Evolutionary conservation across 2,888 invertebrate genomes (phyloP).

Genomic region (Coelopa pilipes): DNA sequence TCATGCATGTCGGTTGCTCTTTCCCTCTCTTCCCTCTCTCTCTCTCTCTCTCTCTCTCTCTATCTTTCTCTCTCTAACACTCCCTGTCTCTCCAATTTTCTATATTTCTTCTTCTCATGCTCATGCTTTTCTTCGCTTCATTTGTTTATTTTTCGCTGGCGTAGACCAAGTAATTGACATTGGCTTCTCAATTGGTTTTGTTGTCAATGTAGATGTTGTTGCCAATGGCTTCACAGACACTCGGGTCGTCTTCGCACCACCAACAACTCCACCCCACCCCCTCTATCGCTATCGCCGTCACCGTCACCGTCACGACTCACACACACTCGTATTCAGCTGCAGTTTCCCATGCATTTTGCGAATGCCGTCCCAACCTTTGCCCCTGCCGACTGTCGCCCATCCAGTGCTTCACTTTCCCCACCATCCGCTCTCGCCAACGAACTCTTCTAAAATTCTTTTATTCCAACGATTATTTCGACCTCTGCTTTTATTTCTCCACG

Average conservation of each 20-base stretch:
- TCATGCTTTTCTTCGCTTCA: background rate
- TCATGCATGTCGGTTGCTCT: background rate
- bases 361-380: too few species aligned
- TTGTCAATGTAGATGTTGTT: background rate
- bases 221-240: too few species aligned
- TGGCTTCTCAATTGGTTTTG: slow-evolving; percentile 28
- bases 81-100: background rate
- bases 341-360: too few species aligned
- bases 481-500: slow-evolving; percentile 1
- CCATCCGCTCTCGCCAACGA: background rate
- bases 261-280: too few species aligned
- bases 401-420: background rate
- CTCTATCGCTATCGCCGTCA: too few species aligned
- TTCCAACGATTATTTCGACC: background rate
- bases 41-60: too few species aligned
- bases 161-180: slow-evolving; percentile 32
- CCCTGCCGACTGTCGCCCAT: background rate
- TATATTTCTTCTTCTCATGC: slow-evolving; percentile 4
- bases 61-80: too few species aligned
- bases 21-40: background rate
- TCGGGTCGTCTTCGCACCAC: too few species aligned
- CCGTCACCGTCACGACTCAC: too few species aligned
- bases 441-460: background rate
- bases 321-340: slow-evolving; percentile 19
- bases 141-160: slow-evolving; percentile 21